Evolutionary conservation across 1,140 invertebrate species (phyloP), one percentile per base, ranked within the genome.

Genomic region (Battus philenor): DNA sequence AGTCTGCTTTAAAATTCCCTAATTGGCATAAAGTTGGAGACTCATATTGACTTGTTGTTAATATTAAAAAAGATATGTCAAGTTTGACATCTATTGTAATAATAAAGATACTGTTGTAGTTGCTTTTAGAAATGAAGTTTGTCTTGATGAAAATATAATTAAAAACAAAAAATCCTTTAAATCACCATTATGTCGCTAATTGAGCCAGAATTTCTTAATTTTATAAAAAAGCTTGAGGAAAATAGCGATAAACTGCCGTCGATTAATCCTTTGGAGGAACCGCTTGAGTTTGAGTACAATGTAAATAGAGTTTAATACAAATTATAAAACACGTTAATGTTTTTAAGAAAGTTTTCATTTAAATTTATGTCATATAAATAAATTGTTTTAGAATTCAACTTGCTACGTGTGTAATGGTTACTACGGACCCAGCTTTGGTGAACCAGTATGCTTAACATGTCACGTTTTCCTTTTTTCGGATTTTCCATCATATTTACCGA

Each of bases 361-460:
- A n/a, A n/a, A n/a, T n/a, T n/a, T n/a, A n/a, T n/a, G n/a, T n/a
- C n/a, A n/a, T n/a, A n/a, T n/a, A n/a, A n/a, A n/a, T n/a, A n/a
- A 34, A 24, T 54, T 57, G 11, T 90, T 89, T 33, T 68, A 92
- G 91, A 88, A 90, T 61, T 73, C 82, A 2, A 84, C 88, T 7
- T 97, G 95, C 75, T 92, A 91, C 64, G 89, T 94, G 44, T 98
- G 96, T 69, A 93, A 94, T 88, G 96, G 96, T 13, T 98, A 93
- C 78, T 98, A 97, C 86, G 95, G 95, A 1, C 93, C 94, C 0
- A 95, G 91, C 82, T 97, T 95, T 80, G 94, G 92, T 10, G 94
- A 97, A 68, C 95, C 95, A 10, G 90, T 97, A n/a, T 98, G 97
- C 81, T 89, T 92, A 4, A 97, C 95, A 0, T 98, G 97, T 68